Evolutionary conservation across 2,888 invertebrate species (phyloP).

Genomic region (Uropetala carovei): DNA sequence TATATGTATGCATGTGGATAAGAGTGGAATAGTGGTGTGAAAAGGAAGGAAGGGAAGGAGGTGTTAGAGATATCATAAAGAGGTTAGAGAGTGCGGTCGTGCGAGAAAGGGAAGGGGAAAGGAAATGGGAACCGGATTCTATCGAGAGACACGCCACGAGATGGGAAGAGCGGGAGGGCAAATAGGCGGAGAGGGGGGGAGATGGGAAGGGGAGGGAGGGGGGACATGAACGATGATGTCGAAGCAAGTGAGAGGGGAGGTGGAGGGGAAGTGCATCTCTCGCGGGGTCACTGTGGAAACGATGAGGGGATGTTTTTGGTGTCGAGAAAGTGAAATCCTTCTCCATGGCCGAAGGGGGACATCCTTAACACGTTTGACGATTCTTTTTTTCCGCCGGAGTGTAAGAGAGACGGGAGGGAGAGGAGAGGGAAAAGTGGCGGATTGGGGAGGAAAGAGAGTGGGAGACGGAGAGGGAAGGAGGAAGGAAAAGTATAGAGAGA

Average conservation of each 20-base stretch:
- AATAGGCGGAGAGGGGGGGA: background rate
- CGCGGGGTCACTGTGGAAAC: background rate
- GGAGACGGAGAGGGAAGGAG: background rate
- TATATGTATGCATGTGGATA: too few species aligned
- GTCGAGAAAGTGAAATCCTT: background rate
- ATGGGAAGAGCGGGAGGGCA: background rate
- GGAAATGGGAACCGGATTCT: conserved; percentile 23
- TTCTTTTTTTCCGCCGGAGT: background rate
- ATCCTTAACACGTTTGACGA: background rate
- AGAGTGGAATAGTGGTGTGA: too few species aligned
- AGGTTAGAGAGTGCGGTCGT: background rate
- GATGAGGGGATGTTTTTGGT: background rate
- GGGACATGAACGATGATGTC: conserved; percentile 1
- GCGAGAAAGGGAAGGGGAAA: background rate
- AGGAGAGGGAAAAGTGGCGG: background rate
- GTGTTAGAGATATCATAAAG: background rate
- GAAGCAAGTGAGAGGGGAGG: background rate
- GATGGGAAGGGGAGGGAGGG: background rate
- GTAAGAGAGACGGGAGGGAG: background rate
- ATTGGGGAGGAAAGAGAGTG: background rate
- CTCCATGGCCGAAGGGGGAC: background rate
- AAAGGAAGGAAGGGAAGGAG: background rate
- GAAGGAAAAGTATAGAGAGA: background rate
- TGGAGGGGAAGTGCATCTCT: background rate
- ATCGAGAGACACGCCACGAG: background rate